Conservation (phyloP, 2,113 vertebrate genomes). For the Chaenogobius annularis region DNA sequence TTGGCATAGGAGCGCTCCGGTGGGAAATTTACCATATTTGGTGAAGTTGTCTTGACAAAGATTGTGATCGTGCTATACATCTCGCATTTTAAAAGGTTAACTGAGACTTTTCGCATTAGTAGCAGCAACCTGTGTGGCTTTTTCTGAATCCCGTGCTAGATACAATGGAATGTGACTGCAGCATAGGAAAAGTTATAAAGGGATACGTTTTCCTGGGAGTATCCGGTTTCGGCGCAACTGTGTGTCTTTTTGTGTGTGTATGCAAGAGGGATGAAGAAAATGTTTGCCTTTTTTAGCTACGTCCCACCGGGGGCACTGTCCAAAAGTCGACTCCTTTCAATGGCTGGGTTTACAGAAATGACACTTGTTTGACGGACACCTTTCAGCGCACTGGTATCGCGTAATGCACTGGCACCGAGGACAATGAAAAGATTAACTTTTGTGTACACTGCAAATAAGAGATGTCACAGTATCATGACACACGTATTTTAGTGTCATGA, state of each 20-base stretch:
- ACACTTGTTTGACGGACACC: slow-evolving; percentile 18
- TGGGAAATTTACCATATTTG: slow-evolving; percentile 23
- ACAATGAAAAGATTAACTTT: background rate
- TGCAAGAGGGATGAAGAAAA: slow-evolving; percentile 50
- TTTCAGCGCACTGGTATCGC: slow-evolving; percentile 3
- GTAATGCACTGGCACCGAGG: slow-evolving; percentile 17
- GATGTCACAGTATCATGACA: too few relatives aligned
- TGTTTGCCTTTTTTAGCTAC: slow-evolving; percentile 58
- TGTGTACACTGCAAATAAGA: slow-evolving; percentile 5
- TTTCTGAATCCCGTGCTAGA: background rate
- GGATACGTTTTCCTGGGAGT: slow-evolving; percentile 57
- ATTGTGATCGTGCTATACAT: slow-evolving; percentile 9
- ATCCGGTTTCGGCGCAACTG: slow-evolving; percentile 40
- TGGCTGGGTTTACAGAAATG: slow-evolving; percentile 28
- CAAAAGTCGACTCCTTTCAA: slow-evolving; percentile 37
- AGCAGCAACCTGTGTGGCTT: slow-evolving; percentile 48
- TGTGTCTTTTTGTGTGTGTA: slow-evolving; percentile 12
- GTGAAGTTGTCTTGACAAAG: slow-evolving; percentile 8
- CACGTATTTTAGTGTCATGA: too few relatives aligned
- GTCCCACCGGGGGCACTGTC: slow-evolving; percentile 36
- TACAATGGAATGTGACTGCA: slow-evolving; percentile 54
- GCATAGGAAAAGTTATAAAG: slow-evolving; percentile 55
- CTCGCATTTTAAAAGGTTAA: background rate
- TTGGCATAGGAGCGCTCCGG: slow-evolving; percentile 17
- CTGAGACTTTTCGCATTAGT: background rate